Base-by-base conservation (phyloP, 1,140 invertebrate species). In the Eumaeus atala region DNA sequence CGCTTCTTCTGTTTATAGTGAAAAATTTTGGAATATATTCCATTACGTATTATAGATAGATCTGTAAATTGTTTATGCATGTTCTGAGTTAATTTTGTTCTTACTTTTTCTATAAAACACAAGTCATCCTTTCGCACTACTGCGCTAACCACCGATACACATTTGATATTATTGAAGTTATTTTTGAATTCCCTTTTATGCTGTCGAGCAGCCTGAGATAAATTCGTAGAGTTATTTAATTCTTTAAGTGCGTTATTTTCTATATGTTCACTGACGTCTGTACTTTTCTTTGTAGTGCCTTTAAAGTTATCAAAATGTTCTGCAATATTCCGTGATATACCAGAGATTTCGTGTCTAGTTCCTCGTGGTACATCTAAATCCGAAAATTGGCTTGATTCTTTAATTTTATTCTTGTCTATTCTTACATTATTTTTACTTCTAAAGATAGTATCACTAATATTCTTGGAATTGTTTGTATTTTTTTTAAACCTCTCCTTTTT, bases 21-120 rank as follows among this genome's bases (percentile, higher is more conserved):
- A 42, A 66, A 72, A 54, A 79, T 74, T 48, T 54, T 70, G 2
- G 76, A 74, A 50, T 51, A 67, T 44, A 35, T 48, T 34, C 76
- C 76, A 33, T 47, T 17, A 12, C 65, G 64, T 50, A 72, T 61
- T 11, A 68, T 18, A 10, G 40, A 28, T 7, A 14, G 18, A 9
- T 73, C 49, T 6, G 47, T 62, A 52, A 50, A 65, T 51, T 36
- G 38, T 36, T 48, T 58, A 48, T 42, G 67, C 60, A 54, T 10
- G 59, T 10, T 3, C 21, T 48, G 18, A 8, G 34, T 57, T 48
- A 72, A 51, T 28, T 28, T 58, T 48, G n/a, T 14, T 57, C 67
- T 51, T 54, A 71, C 44, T 21, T 14, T 44, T 16, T 44, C 40
- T 44, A 16, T 9, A 1, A 44, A 44, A 17, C 40, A 16, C 12